Evolutionary conservation across 2,888 invertebrate genomes (phyloP), one percentile per base, ranked within the genome.

Genomic region (Hetaerina titia): DNA sequence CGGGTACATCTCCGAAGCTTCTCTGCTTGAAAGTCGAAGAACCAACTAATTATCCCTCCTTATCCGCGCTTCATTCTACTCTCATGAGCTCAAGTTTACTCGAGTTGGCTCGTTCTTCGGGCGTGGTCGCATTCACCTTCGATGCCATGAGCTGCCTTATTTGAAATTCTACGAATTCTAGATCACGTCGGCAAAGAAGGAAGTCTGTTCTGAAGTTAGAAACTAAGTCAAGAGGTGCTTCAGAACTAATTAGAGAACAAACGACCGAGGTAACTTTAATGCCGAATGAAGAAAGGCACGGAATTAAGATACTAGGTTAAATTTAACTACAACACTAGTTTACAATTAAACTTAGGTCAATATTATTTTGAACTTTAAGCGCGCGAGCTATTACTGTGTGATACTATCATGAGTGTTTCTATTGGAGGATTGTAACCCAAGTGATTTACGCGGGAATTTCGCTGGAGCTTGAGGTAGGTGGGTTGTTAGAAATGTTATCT

Each of bases 41-140:
- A 13, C 81, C 31, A 31, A 31, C 81, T 81, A 81, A 81, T 81
- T 69, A 22, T 22, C 19, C 22, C 69, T 81, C 31, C 31, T 31
- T 31, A 69, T 31, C 31, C 31, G 25, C 81, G 0, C 15, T 31
- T 31, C 81, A 13, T 81, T 81, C 81, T 81, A 25, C 81, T 81
- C 81, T 81, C 25, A 81, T 81, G 45, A 31, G 81, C 81, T 31
- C 25, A 81, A 81, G 81, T 81, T 81, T 81, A 81, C 81, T 25
- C 31, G 22, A 13, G 25, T 22, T 31, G n/a, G 81, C 25, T 81
- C 31, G 31, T 81, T 81, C 25, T 11, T 81, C 81, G 13, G 81
- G 1, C 81, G 45, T 60, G 60, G 60, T 17, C 60, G 60, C 60
- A 11, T 60, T 22, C 81, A 5, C 11, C 81, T 31, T 19, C 31